Evolutionary conservation across 2,797 vertebrate species (phyloP).

Genomic region (Poeciliopsis infans): DNA sequence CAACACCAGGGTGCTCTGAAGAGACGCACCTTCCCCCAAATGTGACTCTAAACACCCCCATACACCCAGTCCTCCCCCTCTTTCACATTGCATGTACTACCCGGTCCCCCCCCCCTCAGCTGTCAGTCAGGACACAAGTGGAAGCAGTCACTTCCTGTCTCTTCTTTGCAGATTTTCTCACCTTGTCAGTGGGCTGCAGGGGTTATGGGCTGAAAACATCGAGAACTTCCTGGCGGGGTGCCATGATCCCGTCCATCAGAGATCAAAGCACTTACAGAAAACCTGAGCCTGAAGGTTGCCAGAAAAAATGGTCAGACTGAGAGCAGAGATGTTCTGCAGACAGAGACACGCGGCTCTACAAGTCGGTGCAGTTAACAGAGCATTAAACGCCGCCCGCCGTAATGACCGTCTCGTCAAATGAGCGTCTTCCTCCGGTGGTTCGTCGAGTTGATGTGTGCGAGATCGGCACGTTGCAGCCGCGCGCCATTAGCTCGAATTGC

Average conservation of each 20-base stretch:
- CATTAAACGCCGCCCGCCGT: conserved; percentile 39
- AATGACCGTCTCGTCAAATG: conserved; percentile 38
- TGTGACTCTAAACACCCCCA: background rate
- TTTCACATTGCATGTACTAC: conserved; percentile 37
- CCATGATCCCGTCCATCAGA: conserved; percentile 59
- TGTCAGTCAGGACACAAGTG: conserved; percentile 50
- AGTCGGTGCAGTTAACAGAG: conserved; percentile 15
- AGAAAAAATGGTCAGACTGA: conserved; percentile 15
- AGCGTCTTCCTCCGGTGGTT: conserved; percentile 29
- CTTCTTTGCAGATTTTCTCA: conserved; percentile 60
- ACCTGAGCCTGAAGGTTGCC: conserved; percentile 44
- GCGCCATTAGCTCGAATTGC: conserved; percentile 22
- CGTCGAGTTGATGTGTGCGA: conserved; percentile 23
- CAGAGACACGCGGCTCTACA: conserved; percentile 15
- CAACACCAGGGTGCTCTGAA: conserved; percentile 4
- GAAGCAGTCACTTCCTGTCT: conserved; percentile 18
- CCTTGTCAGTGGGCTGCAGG: conserved; percentile 60
- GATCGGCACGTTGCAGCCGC: conserved; percentile 22
- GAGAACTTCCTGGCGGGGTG: conserved; percentile 37
- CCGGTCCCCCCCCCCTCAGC: conserved; percentile 3
- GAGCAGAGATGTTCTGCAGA: conserved; percentile 21
- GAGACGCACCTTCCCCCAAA: background rate
- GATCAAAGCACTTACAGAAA: conserved; percentile 37
- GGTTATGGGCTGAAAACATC: conserved; percentile 50
- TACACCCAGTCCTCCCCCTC: background rate